Percentiles rank a stretch among this genome's conserved stretches.
Evolutionary conservation across 2,113 vertebrate species (phyloP).

Genomic region (Malurus cyaneus): DNA sequence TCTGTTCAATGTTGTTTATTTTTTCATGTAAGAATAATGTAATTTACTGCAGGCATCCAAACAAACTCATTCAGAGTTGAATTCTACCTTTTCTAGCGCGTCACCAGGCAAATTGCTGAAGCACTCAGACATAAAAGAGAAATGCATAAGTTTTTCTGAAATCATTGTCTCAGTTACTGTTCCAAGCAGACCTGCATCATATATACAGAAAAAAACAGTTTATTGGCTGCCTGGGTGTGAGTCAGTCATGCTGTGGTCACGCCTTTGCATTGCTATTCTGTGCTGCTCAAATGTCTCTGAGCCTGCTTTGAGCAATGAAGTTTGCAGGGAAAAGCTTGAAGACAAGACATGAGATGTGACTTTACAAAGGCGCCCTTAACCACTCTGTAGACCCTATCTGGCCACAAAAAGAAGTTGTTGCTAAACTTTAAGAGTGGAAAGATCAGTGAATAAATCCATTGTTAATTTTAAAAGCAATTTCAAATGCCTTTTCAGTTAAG

Average conservation of each 20-base stretch:
- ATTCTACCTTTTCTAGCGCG: background rate
- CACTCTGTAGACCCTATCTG: background rate
- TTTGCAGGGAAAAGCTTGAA: background rate
- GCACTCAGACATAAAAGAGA: background rate
- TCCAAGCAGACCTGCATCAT: background rate
- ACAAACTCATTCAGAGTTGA: background rate
- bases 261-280: background rate
- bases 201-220: background rate
- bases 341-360: background rate
- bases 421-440: conserved; percentile 24
- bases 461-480: conserved; percentile 61
- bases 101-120: background rate
- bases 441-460: conserved; percentile 46
- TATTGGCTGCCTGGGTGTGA: background rate
- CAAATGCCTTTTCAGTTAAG: conserved; percentile 45
- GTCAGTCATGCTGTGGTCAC: background rate
- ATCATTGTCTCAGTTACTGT: background rate
- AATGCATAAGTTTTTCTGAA: background rate
- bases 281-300: background rate
- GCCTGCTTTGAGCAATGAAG: background rate
- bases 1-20: background rate
- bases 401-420: background rate
- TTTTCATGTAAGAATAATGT: background rate
- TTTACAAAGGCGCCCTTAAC: background rate
- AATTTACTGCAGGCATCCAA: background rate